phyloP scores from a whole-genome alignment of 2,888 invertebrate species.

The Eulithis testata region DNA sequence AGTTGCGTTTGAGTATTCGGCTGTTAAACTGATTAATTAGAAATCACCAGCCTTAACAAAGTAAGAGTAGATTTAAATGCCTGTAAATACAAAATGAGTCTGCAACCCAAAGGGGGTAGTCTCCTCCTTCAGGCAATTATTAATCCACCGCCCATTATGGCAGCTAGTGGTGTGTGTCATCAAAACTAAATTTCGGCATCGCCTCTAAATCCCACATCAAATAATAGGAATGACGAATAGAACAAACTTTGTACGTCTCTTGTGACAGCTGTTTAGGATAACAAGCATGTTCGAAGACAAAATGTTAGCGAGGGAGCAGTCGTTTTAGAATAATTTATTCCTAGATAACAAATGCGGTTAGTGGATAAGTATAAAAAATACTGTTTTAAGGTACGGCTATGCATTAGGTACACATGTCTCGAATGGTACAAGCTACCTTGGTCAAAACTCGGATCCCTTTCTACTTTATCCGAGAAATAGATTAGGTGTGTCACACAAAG shows the following conservation, averaged over 20 bases:
- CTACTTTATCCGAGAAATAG: no score
- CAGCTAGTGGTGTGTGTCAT: constrained; percentile 55
- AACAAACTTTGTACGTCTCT: constrained; percentile 69
- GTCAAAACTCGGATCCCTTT: no score
- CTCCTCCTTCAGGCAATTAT: constrained; percentile 45
- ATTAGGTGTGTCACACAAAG: no score
- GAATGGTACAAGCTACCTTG: no score
- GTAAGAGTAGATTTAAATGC: not conserved
- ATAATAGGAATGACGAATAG: constrained; percentile 74
- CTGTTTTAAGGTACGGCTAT: no score
- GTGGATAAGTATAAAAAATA: no score
- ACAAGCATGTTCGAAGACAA: constrained; percentile 22
- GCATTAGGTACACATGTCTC: no score
- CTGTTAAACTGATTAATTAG: no score
- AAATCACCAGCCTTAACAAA: no score
- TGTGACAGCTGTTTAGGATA: constrained; percentile 25
- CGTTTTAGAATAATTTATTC: not conserved
- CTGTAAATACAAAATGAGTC: not conserved
- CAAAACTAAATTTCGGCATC: constrained; percentile 73
- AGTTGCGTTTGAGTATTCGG: no score
- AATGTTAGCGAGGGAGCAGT: no score
- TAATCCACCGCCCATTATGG: constrained; percentile 60
- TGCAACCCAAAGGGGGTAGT: constrained; percentile 48
- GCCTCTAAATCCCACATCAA: constrained; percentile 76
- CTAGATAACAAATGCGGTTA: no score